Evolutionary conservation across 2,113 vertebrate genomes (phyloP).

Genomic region (Sorex araneus): DNA sequence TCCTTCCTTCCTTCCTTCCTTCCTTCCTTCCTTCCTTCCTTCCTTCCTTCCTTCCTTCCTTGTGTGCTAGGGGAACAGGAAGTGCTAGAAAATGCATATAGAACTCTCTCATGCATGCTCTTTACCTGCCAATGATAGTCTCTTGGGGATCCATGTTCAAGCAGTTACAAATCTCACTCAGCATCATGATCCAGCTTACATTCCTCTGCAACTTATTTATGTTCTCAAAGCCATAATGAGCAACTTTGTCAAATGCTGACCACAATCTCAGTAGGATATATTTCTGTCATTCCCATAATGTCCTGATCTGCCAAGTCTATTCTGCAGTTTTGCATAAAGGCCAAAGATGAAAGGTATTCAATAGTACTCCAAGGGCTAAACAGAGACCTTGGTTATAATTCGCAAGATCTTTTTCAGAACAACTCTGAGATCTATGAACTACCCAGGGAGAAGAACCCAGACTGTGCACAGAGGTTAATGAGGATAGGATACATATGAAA

Average conservation of each 20-base stretch:
- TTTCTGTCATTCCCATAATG: not conserved
- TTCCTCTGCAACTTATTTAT: not conserved
- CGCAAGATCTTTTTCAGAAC: not conserved
- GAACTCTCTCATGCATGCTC: not conserved
- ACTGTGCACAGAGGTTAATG: not conserved
- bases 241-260: not conserved
- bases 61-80: no score
- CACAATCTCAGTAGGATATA: not conserved
- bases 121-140: not conserved
- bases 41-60: no score
- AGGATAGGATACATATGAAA: slow-evolving; percentile 11
- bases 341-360: not conserved
- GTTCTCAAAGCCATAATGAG: not conserved
- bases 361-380: not conserved
- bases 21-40: no score
- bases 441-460: not conserved
- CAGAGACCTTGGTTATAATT: not conserved
- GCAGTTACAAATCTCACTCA: not conserved
- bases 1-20: no score
- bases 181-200: not conserved
- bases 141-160: not conserved
- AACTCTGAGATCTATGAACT: not conserved
- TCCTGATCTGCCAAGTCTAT: not conserved
- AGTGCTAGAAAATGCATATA: not conserved
- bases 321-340: not conserved